phyloP scores from a whole-genome alignment of 1,140 invertebrate genomes.

The Drosophila aff. region DNA sequence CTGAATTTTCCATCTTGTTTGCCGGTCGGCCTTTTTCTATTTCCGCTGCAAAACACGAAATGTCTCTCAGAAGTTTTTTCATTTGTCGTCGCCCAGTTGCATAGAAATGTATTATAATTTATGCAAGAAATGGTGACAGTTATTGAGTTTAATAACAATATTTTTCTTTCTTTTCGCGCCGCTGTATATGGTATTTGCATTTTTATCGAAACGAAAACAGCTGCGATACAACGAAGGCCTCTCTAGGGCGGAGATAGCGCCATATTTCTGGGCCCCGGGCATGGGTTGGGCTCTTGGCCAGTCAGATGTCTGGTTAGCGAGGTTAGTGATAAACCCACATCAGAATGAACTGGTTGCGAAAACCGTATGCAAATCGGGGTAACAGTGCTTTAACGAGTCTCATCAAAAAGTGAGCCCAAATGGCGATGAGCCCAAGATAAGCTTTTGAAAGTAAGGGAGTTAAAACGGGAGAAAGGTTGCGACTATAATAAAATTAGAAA shows the following conservation, averaged over 20 bases:
- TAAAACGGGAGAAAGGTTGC: constrained; percentile 13
- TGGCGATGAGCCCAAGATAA: constrained; percentile 41
- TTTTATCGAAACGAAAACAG: constrained; percentile 67
- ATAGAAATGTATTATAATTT: constrained; percentile 75
- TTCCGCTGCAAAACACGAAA: constrained; percentile 54
- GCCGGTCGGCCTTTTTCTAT: constrained; percentile 54
- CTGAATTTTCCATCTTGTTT: constrained; percentile 44
- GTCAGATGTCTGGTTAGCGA: constrained; percentile 39
- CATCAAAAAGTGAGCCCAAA: constrained; percentile 51
- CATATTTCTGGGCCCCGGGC: constrained; percentile 6
- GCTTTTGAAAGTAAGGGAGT: constrained; percentile 46
- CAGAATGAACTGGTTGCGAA: constrained; percentile 28
- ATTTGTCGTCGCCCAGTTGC: constrained; percentile 21
- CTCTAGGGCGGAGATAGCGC: constrained; percentile 18
- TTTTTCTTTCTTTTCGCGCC: constrained; percentile 28
- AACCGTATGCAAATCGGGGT: constrained; percentile 69
- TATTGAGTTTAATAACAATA: constrained; percentile 73
- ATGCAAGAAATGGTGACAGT: constrained; percentile 65
- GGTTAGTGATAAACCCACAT: constrained; percentile 35
- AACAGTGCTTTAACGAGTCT: constrained; percentile 69
- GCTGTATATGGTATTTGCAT: constrained; percentile 63
- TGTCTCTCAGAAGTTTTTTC: constrained; percentile 41
- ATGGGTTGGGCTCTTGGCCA: constrained; percentile 32
- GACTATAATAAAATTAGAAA: constrained; percentile 44
- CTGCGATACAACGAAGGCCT: constrained; percentile 34